Percentiles rank a stretch among this genome's conserved stretches.
These are phyloP conservation scores for Apostichopus californicus DNA, from an alignment of 35 echinoderm and acorn worm genomes.

Conservation along the genomic window DNA sequence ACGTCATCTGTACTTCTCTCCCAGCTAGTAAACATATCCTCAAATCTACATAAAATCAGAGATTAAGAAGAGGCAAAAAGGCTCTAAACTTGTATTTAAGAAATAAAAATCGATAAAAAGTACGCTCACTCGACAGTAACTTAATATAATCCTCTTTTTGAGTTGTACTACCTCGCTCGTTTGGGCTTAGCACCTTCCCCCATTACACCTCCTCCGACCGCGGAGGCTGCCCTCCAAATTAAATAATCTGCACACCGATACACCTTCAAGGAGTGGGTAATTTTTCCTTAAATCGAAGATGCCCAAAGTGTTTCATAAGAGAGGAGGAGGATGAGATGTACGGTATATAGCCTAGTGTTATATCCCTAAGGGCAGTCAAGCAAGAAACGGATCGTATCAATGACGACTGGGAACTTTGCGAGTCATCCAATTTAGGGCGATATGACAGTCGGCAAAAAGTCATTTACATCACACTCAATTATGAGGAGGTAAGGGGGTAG, in stretches of 20 bases:
- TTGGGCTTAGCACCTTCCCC: conserved; percentile 47
- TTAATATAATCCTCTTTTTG: conserved; percentile 53
- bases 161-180: conserved; percentile 33
- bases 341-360: conserved; percentile 46
- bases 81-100: conserved; percentile 17
- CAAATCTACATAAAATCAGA: conserved; percentile 50
- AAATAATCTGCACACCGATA: conserved; percentile 48
- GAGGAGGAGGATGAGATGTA: conserved; percentile 14
- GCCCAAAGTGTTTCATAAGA: conserved; percentile 49
- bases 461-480: conserved; percentile 59
- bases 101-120: conserved; percentile 43
- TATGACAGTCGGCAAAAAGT: conserved; percentile 54
- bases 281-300: conserved; percentile 52
- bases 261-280: conserved; percentile 57
- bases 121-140: conserved; percentile 39
- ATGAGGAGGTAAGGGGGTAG: conserved; percentile 23
- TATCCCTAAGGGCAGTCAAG: conserved; percentile 41
- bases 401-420: background rate
- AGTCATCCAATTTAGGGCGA: conserved; percentile 49
- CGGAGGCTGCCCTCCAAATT: conserved; percentile 39
- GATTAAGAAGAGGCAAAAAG: conserved; percentile 44
- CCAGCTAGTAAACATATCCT: background rate
- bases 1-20: background rate
- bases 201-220: conserved; percentile 40
- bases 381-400: conserved; percentile 34